phyloP scores from a whole-genome alignment of 2,888 invertebrate genomes.

The Drosophila borealis region DNA sequence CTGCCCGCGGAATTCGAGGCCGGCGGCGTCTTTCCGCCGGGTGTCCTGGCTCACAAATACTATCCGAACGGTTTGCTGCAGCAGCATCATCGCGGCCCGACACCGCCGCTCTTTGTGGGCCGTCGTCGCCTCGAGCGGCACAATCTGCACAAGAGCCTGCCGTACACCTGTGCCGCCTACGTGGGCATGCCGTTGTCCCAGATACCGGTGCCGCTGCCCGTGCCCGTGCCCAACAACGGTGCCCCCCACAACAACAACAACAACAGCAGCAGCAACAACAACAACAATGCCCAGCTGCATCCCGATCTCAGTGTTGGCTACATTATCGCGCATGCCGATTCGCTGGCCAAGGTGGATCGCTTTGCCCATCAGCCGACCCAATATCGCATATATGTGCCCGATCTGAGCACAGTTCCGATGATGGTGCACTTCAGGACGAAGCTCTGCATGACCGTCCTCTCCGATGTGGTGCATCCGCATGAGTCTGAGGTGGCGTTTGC shows the following conservation, averaged over 20 bases:
- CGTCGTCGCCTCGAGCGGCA: not conserved
- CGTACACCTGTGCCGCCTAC: not conserved
- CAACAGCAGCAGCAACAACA: too few relatives aligned
- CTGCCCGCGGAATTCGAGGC: conserved; percentile 28
- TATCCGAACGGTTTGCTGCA: conserved; percentile 33
- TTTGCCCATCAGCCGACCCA: not conserved
- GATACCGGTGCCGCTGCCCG: not conserved
- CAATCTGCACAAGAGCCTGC: not conserved
- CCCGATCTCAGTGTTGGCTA: conserved; percentile 2
- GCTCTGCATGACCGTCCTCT: conserved; percentile 16
- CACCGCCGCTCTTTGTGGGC: conserved; percentile 47
- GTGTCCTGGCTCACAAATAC: conserved; percentile 28
- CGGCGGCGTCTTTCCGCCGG: conserved; percentile 31
- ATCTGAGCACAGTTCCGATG: conserved; percentile 10
- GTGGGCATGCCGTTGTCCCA: not conserved
- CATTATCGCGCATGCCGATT: not conserved
- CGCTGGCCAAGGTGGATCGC: not conserved
- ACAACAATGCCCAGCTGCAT: not conserved
- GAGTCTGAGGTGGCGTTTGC: not conserved
- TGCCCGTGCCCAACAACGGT: not conserved
- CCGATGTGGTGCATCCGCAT: conserved; percentile 20
- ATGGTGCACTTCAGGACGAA: not conserved
- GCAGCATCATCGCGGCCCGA: conserved; percentile 13
- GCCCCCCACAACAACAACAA: not conserved
- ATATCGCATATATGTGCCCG: conserved; percentile 21